Evolutionary conservation across 2,113 vertebrate genomes (phyloP).

Genomic region (Cochlearius cochlearius): DNA sequence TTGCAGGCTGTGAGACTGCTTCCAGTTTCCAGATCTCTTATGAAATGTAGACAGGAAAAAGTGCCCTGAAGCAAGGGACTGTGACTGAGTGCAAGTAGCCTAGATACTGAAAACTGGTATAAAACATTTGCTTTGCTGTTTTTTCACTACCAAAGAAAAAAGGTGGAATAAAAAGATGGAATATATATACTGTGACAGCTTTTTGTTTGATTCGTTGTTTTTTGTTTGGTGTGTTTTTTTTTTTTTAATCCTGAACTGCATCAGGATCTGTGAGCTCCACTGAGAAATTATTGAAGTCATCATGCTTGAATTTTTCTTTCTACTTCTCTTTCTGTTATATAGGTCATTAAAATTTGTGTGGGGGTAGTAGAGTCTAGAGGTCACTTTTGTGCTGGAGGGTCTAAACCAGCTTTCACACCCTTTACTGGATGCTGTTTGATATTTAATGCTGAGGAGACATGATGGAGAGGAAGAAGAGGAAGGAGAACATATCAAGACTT

Average conservation of each 20-base stretch:
- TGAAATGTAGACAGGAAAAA: neutral
- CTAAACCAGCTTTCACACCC: neutral
- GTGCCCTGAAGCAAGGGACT: neutral
- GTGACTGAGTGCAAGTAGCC: neutral
- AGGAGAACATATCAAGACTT: neutral
- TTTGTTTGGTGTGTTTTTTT: neutral
- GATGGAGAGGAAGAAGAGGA: neutral
- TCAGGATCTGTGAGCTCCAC: neutral
- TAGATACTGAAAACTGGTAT: neutral
- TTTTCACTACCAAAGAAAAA: neutral
- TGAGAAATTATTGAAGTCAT: neutral
- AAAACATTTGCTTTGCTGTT: neutral
- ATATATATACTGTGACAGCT: neutral
- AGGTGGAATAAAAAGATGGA: neutral
- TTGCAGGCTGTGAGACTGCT: neutral
- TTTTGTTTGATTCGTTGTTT: neutral
- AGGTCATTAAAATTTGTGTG: neutral
- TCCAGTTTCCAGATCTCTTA: neutral
- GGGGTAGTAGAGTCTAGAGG: neutral
- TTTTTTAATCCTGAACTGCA: neutral
- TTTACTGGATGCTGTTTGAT: neutral
- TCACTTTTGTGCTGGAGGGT: neutral
- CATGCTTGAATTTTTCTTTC: neutral
- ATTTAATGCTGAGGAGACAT: neutral
- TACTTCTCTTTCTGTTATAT: neutral